Evolutionary conservation across 2,797 vertebrate genomes (phyloP).

Genomic region (Champsocephalus esox): DNA sequence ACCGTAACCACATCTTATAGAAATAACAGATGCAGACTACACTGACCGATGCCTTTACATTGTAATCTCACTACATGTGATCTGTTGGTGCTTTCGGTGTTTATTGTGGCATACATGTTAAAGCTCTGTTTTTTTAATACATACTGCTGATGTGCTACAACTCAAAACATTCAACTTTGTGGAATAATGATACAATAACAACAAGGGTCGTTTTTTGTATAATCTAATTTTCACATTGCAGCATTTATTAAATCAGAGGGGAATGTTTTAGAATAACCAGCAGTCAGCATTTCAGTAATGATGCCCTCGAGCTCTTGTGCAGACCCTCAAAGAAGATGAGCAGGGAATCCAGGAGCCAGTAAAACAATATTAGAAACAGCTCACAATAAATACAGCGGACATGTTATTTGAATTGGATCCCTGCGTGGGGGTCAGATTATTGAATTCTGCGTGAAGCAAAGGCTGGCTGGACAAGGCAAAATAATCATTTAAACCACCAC

Average conservation of each 20-base stretch:
- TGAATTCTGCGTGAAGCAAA: constrained; percentile 19
- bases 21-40: constrained; percentile 11
- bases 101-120: neutral
- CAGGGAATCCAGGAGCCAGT: constrained; percentile 8
- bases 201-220: constrained; percentile 3
- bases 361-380: constrained; percentile 35
- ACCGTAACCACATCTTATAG: neutral
- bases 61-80: no score
- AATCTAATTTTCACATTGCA: neutral
- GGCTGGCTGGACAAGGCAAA: neutral
- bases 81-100: neutral
- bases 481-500: no score
- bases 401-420: constrained; percentile 23
- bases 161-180: constrained; percentile 1
- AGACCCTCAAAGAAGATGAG: constrained; percentile 14
- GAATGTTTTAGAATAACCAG: constrained; percentile 14
- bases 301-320: constrained; percentile 15
- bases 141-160: constrained; percentile 4
- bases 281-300: constrained; percentile 53
- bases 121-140: constrained; percentile 1
- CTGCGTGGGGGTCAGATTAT: constrained; percentile 20
- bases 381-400: constrained; percentile 11
- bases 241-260: constrained; percentile 16
- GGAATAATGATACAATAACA: constrained; percentile 26
- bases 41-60: neutral